These are phyloP conservation scores for Drosophila barbarae DNA, from an alignment of 2,888 invertebrate species.

Conservation along the genomic window DNA sequence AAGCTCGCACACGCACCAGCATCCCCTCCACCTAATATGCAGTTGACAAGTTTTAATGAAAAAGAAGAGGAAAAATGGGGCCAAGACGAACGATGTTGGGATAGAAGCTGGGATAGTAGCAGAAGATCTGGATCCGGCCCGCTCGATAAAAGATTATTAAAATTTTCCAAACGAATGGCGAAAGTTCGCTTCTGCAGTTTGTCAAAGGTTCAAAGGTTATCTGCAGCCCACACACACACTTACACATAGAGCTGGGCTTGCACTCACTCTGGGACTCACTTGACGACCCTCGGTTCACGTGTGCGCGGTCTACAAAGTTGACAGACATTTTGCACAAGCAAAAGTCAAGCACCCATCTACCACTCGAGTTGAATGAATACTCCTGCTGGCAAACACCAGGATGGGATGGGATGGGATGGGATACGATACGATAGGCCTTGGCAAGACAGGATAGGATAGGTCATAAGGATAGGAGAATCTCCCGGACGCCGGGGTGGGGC, in stretches of 20 bases:
- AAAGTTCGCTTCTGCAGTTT: constrained; percentile 50
- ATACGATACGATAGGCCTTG: not conserved
- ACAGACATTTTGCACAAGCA: constrained; percentile 44
- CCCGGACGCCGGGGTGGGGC: not conserved
- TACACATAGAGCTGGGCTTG: not conserved
- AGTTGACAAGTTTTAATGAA: constrained; percentile 47
- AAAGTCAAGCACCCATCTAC: constrained; percentile 47
- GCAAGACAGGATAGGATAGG: not conserved
- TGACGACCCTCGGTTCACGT: constrained; percentile 27
- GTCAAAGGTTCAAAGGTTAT: constrained; percentile 57
- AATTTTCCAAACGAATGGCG: constrained; percentile 70
- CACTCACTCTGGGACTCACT: constrained; percentile 24
- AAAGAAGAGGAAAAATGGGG: constrained; percentile 22
- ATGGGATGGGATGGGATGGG: not conserved
- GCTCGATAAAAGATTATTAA: constrained; percentile 75
- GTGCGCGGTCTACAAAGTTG: constrained; percentile 56
- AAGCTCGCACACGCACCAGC: constrained; percentile 21
- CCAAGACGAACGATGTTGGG: constrained; percentile 20
- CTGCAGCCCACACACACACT: constrained; percentile 26
- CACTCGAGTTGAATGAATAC: constrained; percentile 36
- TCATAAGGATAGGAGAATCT: not conserved
- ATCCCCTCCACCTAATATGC: constrained; percentile 33
- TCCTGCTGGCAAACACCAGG: not conserved
- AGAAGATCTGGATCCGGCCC: constrained; percentile 38
- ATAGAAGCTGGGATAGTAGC: not conserved